A percentile compares a stretch with the other conserved stretches of the same genome.
Conservation (phyloP, 2,113 vertebrate genomes). For the Pollimyrus isidori region DNA sequence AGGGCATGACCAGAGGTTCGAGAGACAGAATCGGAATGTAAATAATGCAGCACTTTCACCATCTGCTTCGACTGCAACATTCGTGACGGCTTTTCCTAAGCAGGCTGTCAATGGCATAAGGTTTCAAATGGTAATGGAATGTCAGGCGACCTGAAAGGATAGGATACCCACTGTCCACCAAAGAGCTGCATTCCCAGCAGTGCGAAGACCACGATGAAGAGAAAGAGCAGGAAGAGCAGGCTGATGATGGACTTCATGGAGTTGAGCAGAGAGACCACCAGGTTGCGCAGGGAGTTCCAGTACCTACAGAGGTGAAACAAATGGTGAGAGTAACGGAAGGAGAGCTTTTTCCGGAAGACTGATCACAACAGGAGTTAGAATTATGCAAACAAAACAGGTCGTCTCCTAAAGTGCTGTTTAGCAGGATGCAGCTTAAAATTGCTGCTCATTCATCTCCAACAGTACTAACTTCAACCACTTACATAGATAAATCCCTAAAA, state of each 20-base stretch:
- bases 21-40: neutral
- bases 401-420: neutral
- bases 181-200: conserved; percentile 96
- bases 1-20: neutral
- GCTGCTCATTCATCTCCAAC: neutral
- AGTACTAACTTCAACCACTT: neutral
- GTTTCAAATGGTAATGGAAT: neutral
- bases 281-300: conserved; percentile 90
- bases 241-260: conserved; percentile 99
- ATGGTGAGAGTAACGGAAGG: neutral
- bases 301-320: conserved; percentile 60
- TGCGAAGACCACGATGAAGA: conserved; percentile 95
- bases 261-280: conserved; percentile 90
- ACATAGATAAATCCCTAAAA: neutral
- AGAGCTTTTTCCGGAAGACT: neutral
- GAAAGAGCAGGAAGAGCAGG: conserved; percentile 88
- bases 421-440: neutral
- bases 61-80: neutral
- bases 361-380: neutral
- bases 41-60: neutral
- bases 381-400: neutral
- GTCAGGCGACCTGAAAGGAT: neutral
- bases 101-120: neutral
- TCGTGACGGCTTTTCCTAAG: neutral
- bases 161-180: conserved; percentile 80